Conservation (phyloP, 2,113 vertebrate genomes). For the Montifringilla adamsi region DNA sequence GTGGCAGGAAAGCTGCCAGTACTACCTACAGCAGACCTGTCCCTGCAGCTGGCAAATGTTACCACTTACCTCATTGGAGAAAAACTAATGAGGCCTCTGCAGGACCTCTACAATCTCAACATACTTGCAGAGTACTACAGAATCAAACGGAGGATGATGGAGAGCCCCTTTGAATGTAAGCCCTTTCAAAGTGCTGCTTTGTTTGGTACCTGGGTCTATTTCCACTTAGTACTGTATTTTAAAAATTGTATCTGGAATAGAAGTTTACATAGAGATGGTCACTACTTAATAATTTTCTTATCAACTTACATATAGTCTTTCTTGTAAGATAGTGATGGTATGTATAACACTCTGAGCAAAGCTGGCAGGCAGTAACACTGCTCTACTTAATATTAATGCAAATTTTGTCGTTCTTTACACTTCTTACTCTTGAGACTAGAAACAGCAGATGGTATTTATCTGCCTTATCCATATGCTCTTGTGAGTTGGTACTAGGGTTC, state of each 20-base stretch:
- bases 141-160: slow-evolving; percentile 78
- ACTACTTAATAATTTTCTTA: background rate
- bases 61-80: slow-evolving; percentile 79
- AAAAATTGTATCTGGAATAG: background rate
- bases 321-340: background rate
- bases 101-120: slow-evolving; percentile 59
- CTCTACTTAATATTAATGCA: background rate
- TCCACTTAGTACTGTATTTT: background rate
- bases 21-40: slow-evolving; percentile 35
- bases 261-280: background rate
- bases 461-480: background rate
- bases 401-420: background rate
- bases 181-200: background rate
- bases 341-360: background rate
- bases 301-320: background rate
- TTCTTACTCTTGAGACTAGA: background rate
- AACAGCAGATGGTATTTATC: background rate
- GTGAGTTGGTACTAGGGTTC: background rate
- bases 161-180: slow-evolving; percentile 80
- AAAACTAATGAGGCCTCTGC: slow-evolving; percentile 76
- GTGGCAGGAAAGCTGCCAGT: slow-evolving; percentile 69
- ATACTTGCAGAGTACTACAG: slow-evolving; percentile 75
- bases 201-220: background rate
- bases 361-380: background rate
- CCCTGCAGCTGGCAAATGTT: slow-evolving; percentile 60